Evolutionary conservation across 2,797 vertebrate species (phyloP), one percentile per base, ranked within the genome.

Genomic region (Sebastes oblongus): DNA sequence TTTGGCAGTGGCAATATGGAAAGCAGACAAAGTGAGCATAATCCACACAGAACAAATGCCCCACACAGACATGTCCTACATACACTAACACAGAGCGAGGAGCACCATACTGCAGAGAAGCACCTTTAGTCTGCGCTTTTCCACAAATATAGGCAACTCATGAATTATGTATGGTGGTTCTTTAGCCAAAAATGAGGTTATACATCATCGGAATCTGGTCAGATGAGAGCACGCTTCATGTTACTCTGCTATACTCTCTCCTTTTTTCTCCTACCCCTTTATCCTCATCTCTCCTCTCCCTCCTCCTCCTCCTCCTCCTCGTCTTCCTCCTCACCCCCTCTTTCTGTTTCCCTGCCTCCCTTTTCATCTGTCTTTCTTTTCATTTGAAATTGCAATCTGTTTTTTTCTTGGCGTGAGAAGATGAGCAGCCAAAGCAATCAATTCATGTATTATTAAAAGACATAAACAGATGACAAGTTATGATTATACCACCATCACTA

Each of bases 151-250:
- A 80, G 82, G 82, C 22, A 74, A 66, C 73, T 86, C 80, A 72
- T 93, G 22, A 73, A 93, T 93, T 78, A 94, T 92, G 70, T 1
- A 93, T 90, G 78, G 5, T 3, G 46, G 86, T 85, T 75, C 76
- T 86, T 81, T 68, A n/a, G 73, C 55, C 75, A 81, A 81, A 91
- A 92, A 86, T 29, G 13, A 84, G 82, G 83, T 82, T 85, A 75
- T 89, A 89, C 79, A 91, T 90, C 78, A 88, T 86, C 4, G 5
- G 68, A 80, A 70, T 83, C 80, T 78, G 80, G 78, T 87, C 79
- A 76, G 75, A 81, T 36, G 39, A 72, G 61, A 88, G 67, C 6
- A 6, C 7, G 62, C 75, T 88, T 83, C 68, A 72, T 81, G 77
- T 82, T 83, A 66, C 68, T 78, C 62, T 77, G 66, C 69, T 64